phyloP scores from a whole-genome alignment of 2,888 invertebrate species.

The Clistopyga incitator region DNA sequence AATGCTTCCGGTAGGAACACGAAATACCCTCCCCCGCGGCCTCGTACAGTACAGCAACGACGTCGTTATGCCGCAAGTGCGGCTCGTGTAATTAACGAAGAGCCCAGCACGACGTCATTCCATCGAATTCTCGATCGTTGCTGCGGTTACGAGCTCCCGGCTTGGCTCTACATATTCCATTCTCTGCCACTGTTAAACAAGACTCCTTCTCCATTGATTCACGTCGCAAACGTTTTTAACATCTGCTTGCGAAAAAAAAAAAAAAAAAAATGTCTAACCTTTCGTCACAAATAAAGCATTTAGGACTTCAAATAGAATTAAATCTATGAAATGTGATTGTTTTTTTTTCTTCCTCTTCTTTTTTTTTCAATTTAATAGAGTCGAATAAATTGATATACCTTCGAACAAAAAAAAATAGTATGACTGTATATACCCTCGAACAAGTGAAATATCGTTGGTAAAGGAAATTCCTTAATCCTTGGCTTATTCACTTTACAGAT shows the following conservation, averaged over 20 bases:
- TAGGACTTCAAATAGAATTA: too few relatives aligned
- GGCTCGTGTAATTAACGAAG: constrained; percentile 57
- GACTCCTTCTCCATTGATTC: too few relatives aligned
- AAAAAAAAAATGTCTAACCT: too few relatives aligned
- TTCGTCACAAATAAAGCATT: too few relatives aligned
- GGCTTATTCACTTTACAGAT: neutral
- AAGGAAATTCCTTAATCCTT: neutral
- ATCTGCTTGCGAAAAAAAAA: too few relatives aligned
- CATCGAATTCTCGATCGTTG: constrained; percentile 38
- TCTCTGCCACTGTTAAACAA: constrained; percentile 11
- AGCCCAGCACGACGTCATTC: constrained; percentile 47
- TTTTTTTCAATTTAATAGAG: too few relatives aligned
- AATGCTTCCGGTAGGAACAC: constrained; percentile 50
- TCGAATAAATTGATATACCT: neutral
- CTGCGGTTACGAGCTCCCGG: constrained; percentile 32
- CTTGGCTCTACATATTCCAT: neutral
- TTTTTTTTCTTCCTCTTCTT: too few relatives aligned
- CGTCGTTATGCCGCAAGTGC: constrained; percentile 47
- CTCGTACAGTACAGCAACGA: constrained; percentile 11
- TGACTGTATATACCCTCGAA: too few relatives aligned
- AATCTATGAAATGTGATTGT: too few relatives aligned
- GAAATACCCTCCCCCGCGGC: constrained; percentile 46
- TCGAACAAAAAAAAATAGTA: neutral
- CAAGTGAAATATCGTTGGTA: neutral
- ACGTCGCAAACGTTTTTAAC: too few relatives aligned